Base-by-base conservation (phyloP, 2,888 invertebrate genomes). In the Ceriagrion tenellum region DNA sequence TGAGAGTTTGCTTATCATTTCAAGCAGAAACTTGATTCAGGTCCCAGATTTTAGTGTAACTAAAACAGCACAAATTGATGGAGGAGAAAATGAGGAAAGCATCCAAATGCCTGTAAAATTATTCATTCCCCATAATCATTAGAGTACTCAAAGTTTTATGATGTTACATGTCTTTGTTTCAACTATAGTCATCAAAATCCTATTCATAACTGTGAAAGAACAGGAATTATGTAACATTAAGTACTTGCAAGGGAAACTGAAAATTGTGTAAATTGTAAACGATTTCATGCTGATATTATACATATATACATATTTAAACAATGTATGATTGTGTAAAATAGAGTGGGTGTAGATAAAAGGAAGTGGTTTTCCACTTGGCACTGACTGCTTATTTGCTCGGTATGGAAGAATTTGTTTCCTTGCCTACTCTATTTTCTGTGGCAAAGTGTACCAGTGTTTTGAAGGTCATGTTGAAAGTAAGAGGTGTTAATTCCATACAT, bases 301-400 rank as follows among this genome's bases (percentile, higher is more conserved):
- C 63, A 93, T 93, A 93, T 93, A 93, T 93, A 93, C 93, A 93
- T 93, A 93, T 93, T 89, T 93, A 93, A 91, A 93, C 93, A 93
- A 93, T 93, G 93, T 93, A 93, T 93, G 93, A 93, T 74, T 93
- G 93, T 93, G 93, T 93, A 93, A 93, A 93, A 93, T 93, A 93
- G 93, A 93, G 93, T 93, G 93, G 93, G 93, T 93, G 93, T 93
- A 93, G 93, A 93, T 69, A 93, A 63, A 69, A 93, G 63, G 93
- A 93, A 93, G 93, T 93, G 93, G 93, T 47, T 93, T 93, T 69
- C 93, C 93, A 93, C 93, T 93, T 93, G 47, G 63, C 93, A 93
- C 93, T 93, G 93, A 93, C 47, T 93, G 93, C 93, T 93, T 93
- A 93, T 93, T 93, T 93, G 93, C 93, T 93, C 63, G 69, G 93